Evolutionary conservation across 2,888 invertebrate genomes (phyloP), one percentile per base, ranked within the genome.

Genomic region (Thymelicus lineola): DNA sequence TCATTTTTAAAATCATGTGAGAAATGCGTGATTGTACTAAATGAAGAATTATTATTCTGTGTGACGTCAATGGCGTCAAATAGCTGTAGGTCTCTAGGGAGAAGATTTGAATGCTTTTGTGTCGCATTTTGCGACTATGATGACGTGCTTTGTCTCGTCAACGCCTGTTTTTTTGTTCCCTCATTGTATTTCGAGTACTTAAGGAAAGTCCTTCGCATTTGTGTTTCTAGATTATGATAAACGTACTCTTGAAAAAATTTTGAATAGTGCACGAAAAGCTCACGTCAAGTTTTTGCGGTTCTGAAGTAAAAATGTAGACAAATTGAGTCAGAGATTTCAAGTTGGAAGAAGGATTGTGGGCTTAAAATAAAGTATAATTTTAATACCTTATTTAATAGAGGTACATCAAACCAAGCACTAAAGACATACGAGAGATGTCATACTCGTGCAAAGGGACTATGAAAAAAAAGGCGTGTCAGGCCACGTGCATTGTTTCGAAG

Each of bases 71-170:
- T 58, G 48, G 48, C 48, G 48, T 57, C 69, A 69, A 68, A 69
- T 57, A 69, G 46, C 58, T 58, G 48, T 50, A 48, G 46, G 42
- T 63, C 69, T 58, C 63, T 69, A 15, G 38, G 62, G 62, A 58
- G 38, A 55, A 58, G 69, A 62, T 69, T 69, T 69, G 69, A 63
- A 69, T 63, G 69, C 63, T 69, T 69, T 69, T 69, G 69, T 69
- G 69, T 50, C 50, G 58, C 69, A 69, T 63, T 69, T 69, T 69
- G 69, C 58, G 63, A 69, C 50, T 69, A 58, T 69, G 69, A 69
- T 69, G 63, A 50, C 69, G 63, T 59, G 63, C 63, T 69, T 69
- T 69, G 69, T 69, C 69, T 64, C 58, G 38, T 63, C 63, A 59
- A 59, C 63, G 50, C 66, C 59, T 66, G 36, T 50, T 48, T 58